These are phyloP conservation scores for Drosophila kanapiae DNA, from an alignment of 1,140 invertebrate genomes.

Conservation along the genomic window DNA sequence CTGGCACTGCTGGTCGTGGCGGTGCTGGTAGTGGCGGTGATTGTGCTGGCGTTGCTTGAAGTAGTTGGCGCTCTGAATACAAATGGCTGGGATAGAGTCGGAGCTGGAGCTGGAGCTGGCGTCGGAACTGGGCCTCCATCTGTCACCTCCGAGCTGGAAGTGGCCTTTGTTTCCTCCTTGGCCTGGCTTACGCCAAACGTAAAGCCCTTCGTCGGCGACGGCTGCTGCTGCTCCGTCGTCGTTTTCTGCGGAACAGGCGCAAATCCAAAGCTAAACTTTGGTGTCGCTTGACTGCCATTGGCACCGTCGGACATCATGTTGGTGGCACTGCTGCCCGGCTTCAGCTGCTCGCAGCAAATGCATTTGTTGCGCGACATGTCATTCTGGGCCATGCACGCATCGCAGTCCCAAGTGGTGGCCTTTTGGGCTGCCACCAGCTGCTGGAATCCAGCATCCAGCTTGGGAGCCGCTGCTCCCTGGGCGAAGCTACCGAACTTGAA, in stretches of 20 bases:
- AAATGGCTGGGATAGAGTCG: constrained; percentile 7
- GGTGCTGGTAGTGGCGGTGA: constrained; percentile 6
- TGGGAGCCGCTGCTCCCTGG: constrained; percentile 7
- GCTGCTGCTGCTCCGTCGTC: background rate
- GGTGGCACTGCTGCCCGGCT: constrained; percentile 85
- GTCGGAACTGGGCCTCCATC: background rate
- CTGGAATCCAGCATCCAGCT: constrained; percentile 71
- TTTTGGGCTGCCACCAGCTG: constrained; percentile 83
- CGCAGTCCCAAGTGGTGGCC: constrained; percentile 88
- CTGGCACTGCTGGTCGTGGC: background rate
- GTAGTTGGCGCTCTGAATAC: constrained; percentile 20
- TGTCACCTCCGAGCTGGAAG: constrained; percentile 4
- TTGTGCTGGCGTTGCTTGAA: constrained; percentile 10
- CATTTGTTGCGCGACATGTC: constrained; percentile 87
- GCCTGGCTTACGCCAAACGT: background rate
- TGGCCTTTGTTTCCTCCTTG: constrained; percentile 8
- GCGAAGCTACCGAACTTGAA: constrained; percentile 38
- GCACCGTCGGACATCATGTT: constrained; percentile 12
- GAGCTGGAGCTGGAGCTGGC: background rate
- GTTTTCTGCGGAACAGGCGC: constrained; percentile 10
- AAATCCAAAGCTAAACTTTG: constrained; percentile 86
- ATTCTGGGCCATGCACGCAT: constrained; percentile 89
- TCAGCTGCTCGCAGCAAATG: constrained; percentile 89
- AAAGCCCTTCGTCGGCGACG: background rate
- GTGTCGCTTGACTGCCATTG: constrained; percentile 56